These are phyloP conservation scores for Ochotona princeps DNA, from an alignment of 2,113 vertebrate species.

Conservation along the genomic window DNA sequence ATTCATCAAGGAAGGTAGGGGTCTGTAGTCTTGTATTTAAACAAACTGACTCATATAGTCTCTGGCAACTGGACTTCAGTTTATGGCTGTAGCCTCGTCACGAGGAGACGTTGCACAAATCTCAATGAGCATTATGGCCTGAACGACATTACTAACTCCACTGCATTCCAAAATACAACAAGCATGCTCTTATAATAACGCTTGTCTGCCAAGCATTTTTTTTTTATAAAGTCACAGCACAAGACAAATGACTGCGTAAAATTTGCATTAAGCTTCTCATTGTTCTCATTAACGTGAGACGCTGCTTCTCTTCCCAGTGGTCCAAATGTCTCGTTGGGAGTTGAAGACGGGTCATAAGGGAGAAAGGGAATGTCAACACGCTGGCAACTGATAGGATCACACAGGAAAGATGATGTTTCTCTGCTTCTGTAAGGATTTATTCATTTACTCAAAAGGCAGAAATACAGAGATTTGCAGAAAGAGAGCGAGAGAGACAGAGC, in stretches of 20 bases:
- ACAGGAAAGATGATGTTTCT: not conserved
- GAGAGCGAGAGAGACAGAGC: no score
- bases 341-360: not conserved
- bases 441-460: no score
- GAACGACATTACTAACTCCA: not conserved
- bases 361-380: not conserved
- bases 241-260: constrained; percentile 32
- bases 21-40: constrained; percentile 36
- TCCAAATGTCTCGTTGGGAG: not conserved
- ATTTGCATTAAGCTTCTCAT: not conserved
- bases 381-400: not conserved
- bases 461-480: no score
- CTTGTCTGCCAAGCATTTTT: constrained; percentile 34
- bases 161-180: constrained; percentile 49
- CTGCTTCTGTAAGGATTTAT: no score
- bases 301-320: constrained; percentile 29
- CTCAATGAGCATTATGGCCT: not conserved
- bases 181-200: not conserved
- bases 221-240: not conserved
- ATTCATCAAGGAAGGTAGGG: constrained; percentile 37
- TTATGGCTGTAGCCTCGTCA: constrained; percentile 33
- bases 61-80: not conserved
- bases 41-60: constrained; percentile 1
- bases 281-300: constrained; percentile 41
- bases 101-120: constrained; percentile 35